These are phyloP conservation scores for Drosophila ananassae DNA, from an alignment of 1,140 invertebrate genomes.

Conservation along the genomic window DNA sequence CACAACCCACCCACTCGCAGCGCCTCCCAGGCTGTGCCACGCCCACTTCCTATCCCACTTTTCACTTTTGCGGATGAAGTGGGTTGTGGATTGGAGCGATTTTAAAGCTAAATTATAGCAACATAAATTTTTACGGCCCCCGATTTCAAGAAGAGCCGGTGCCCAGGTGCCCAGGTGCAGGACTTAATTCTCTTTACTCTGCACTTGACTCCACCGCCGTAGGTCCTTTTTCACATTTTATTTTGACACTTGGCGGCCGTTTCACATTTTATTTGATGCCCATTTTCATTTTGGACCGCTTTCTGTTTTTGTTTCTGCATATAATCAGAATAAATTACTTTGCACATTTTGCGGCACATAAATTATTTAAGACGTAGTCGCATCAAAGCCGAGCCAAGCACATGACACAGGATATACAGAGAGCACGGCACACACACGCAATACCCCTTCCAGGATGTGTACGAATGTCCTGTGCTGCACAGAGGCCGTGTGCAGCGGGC, in stretches of 20 bases:
- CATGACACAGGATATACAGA: slow-evolving; percentile 7
- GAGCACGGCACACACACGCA: neutral
- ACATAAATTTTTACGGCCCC: slow-evolving; percentile 75
- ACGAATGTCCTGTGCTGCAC: neutral
- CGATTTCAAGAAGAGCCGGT: slow-evolving; percentile 14
- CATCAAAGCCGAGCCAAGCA: slow-evolving; percentile 30
- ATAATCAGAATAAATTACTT: slow-evolving; percentile 81
- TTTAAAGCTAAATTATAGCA: slow-evolving; percentile 78
- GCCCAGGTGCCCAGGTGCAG: slow-evolving; percentile 61
- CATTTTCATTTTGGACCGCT: slow-evolving; percentile 44
- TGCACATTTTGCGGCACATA: slow-evolving; percentile 80
- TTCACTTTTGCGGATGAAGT: slow-evolving; percentile 16
- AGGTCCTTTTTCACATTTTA: slow-evolving; percentile 15
- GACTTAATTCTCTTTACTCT: slow-evolving; percentile 70
- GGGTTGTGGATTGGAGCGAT: slow-evolving; percentile 48
- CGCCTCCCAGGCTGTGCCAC: neutral
- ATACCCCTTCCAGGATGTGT: neutral
- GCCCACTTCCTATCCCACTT: slow-evolving; percentile 11
- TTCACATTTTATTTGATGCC: slow-evolving; percentile 71
- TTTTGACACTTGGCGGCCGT: slow-evolving; percentile 74
- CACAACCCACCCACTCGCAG: neutral
- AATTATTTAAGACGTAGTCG: slow-evolving; percentile 67
- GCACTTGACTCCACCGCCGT: slow-evolving; percentile 59
- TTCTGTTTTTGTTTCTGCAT: slow-evolving; percentile 50
- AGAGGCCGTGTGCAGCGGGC: slow-evolving; percentile 24